Evolutionary conservation across 1,140 invertebrate genomes (phyloP).

Genomic region (Subanguina moxae): DNA sequence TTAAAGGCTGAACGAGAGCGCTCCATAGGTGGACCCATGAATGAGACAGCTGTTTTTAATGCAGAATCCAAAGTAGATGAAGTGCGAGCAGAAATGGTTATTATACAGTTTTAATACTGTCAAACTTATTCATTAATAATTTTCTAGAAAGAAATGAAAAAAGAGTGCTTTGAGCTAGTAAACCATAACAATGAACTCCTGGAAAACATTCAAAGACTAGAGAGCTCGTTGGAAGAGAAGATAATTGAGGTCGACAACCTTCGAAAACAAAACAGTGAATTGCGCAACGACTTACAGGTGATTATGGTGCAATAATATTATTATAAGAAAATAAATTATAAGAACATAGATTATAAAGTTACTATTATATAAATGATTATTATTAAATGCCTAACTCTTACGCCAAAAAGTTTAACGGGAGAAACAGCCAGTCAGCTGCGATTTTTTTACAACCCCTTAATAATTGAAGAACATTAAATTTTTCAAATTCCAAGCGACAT

Average conservation of each 20-base stretch:
- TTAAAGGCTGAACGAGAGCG: not conserved
- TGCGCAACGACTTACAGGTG: not conserved
- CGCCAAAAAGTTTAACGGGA: no score
- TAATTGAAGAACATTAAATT: no score
- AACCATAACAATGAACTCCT: slow-evolving; percentile 2
- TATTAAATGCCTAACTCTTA: no score
- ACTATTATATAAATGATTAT: no score
- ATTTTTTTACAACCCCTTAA: no score
- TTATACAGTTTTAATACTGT: not conserved
- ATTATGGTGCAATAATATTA: no score
- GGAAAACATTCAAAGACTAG: slow-evolving; percentile 1
- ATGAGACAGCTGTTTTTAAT: slow-evolving; percentile 7
- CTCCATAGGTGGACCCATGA: not conserved
- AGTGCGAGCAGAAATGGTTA: not conserved
- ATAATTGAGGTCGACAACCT: not conserved
- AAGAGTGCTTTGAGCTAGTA: not conserved
- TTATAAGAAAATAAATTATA: no score
- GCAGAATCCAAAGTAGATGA: slow-evolving; percentile 12
- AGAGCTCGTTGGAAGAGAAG: not conserved
- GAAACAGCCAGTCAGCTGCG: no score
- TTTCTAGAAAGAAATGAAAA: slow-evolving; percentile 4
- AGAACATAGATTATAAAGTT: no score
- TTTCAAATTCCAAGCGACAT: no score
- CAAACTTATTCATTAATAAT: not conserved
- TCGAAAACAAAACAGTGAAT: not conserved